Evolutionary conservation across 2,888 invertebrate genomes (phyloP).

Genomic region (Tryphoninae sp.): DNA sequence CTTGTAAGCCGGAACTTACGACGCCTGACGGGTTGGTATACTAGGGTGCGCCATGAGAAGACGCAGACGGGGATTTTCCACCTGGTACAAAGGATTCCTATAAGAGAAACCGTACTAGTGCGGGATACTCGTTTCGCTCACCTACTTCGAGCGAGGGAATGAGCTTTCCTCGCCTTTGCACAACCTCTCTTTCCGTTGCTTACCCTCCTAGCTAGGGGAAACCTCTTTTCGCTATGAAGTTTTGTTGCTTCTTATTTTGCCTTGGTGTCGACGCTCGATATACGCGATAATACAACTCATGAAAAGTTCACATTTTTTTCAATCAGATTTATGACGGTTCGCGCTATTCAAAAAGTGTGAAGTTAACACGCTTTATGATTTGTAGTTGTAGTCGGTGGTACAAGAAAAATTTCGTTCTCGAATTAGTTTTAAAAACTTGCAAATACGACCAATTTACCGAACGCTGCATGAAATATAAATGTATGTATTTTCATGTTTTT

Average conservation of each 20-base stretch:
- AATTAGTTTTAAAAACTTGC: too few relatives aligned
- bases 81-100: constrained; percentile 28
- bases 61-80: constrained; percentile 33
- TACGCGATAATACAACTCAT: neutral
- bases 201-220: constrained; percentile 21
- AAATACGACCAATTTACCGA: too few relatives aligned
- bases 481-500: too few relatives aligned
- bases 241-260: neutral
- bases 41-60: neutral
- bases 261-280: neutral
- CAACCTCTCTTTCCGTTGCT: constrained; percentile 8
- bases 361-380: too few relatives aligned
- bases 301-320: neutral
- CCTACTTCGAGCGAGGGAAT: constrained; percentile 33
- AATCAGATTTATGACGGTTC: neutral
- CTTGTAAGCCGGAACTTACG: constrained; percentile 66
- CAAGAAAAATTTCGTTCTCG: too few relatives aligned
- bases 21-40: constrained; percentile 42
- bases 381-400: too few relatives aligned
- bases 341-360: neutral
- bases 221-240: neutral
- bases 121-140: constrained; percentile 37
- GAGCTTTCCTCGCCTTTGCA: constrained; percentile 29
- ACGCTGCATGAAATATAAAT: too few relatives aligned
- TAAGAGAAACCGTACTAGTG: neutral